Evolutionary conservation across 2,888 invertebrate genomes (phyloP).

Genomic region (Resseliella maxima): DNA sequence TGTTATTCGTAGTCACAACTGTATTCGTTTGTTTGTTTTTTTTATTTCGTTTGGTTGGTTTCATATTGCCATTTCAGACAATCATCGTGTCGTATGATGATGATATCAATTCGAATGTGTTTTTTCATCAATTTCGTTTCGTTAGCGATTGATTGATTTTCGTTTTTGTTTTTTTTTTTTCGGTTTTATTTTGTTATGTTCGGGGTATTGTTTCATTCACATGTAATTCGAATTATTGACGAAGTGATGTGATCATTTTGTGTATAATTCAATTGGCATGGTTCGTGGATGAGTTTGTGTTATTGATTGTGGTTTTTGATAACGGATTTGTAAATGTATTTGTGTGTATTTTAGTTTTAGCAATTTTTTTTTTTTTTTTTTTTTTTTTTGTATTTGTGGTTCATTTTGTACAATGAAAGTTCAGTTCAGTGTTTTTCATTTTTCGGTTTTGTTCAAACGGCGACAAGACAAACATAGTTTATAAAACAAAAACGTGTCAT

Average conservation of each 20-base stretch:
- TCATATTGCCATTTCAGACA: neutral
- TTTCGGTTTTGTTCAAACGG: neutral
- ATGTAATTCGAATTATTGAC: neutral
- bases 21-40: neutral
- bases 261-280: slow-evolving; percentile 5
- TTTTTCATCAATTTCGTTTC: neutral
- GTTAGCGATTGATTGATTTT: neutral
- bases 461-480: slow-evolving; percentile 53
- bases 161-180: neutral
- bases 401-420: slow-evolving; percentile 17
- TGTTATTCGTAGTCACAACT: slow-evolving; percentile 62
- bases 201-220: neutral
- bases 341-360: neutral
- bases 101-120: neutral
- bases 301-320: neutral
- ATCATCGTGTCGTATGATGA: neutral
- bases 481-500: slow-evolving; percentile 39
- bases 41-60: neutral
- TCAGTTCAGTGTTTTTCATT: slow-evolving; percentile 43
- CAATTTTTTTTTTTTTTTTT: neutral
- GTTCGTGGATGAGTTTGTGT: neutral
- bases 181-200: neutral
- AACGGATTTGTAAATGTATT: neutral
- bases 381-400: neutral
- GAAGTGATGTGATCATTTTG: neutral